Conservation (phyloP, 1,140 invertebrate species). For the Lepidurus packardi region DNA sequence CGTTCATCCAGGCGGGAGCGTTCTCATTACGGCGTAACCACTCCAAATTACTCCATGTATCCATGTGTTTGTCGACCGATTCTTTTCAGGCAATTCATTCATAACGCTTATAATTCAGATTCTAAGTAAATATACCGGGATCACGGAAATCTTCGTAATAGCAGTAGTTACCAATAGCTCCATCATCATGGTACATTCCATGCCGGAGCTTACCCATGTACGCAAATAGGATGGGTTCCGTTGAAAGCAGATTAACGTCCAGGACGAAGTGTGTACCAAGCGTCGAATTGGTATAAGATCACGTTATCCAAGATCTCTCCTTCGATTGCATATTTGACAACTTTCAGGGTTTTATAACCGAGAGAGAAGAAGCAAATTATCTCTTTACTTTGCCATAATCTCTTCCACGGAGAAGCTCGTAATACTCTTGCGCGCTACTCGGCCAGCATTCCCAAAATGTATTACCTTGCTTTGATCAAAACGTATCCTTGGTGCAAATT, state of each 20-base stretch:
- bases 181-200: conserved; percentile 39
- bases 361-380: background rate
- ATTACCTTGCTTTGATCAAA: conserved; percentile 32
- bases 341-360: too few species aligned
- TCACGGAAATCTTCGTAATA: conserved; percentile 40
- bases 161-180: conserved; percentile 39
- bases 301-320: conserved; percentile 37
- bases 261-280: conserved; percentile 39
- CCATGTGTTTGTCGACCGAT: conserved; percentile 37
- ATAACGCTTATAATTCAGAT: background rate
- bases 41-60: conserved; percentile 37
- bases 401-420: conserved; percentile 22
- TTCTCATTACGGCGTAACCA: conserved; percentile 33
- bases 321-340: conserved; percentile 12
- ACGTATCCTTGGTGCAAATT: conserved; percentile 33
- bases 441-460: conserved; percentile 33
- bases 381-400: conserved; percentile 29
- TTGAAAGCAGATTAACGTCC: conserved; percentile 38
- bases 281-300: conserved; percentile 38
- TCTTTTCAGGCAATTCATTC: too few species aligned
- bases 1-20: conserved; percentile 36
- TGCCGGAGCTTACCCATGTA: conserved; percentile 38
- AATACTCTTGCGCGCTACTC: conserved; percentile 34
- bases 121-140: conserved; percentile 32
- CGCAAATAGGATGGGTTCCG: conserved; percentile 37